Evolutionary conservation across 2,888 invertebrate species (phyloP), one percentile per base, ranked within the genome.

Genomic region (Stenurella melanura): DNA sequence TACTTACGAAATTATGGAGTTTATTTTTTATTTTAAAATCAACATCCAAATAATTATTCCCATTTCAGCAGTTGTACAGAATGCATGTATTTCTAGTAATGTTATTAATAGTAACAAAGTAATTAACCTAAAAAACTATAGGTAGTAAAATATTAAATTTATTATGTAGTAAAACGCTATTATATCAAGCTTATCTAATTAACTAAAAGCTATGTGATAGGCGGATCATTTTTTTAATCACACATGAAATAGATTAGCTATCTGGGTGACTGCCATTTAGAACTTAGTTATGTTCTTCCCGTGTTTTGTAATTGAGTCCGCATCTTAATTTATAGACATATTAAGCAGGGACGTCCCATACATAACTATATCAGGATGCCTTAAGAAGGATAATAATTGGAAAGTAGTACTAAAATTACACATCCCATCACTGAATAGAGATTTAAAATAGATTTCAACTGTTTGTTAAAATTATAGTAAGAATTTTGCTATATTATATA

Each of bases 11-110:
- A 50, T 50, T 6, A 12, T 6, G 6, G 15, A 12, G 9, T 58
- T 21, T 19, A 21, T 58, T 58, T 58, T 58, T 58, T 21, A 58
- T 21, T 58, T 58, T 58, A 6, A 58, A 21, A 9, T 58, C 58
- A 21, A 58, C 19, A 21, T 21, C 58, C 58, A 58, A 58, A 58
- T 58, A 58, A 58, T 58, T 58, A 58, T 19, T 58, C 58, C 58
- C 57, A 19, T 19, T 18, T 19, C 58, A 18, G 58, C 11, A 58
- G 18, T 58, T 58, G 7, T 7, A 58, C 58, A 12, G 5, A 58
- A 11, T 19, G 21, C 58, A 21, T 18, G 7, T 58, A 19, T 58
- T 58, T n/a, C 17, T 57, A 57, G 57, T 17, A 57, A 57, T 57
- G 18, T 58, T 58, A 58, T 19, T 19, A 57, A 21, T 58, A 19